Evolutionary conservation across 64 coral and sea anemone species (phyloP), one percentile per base, ranked within the genome.

Genomic region (Montipora capricornis): DNA sequence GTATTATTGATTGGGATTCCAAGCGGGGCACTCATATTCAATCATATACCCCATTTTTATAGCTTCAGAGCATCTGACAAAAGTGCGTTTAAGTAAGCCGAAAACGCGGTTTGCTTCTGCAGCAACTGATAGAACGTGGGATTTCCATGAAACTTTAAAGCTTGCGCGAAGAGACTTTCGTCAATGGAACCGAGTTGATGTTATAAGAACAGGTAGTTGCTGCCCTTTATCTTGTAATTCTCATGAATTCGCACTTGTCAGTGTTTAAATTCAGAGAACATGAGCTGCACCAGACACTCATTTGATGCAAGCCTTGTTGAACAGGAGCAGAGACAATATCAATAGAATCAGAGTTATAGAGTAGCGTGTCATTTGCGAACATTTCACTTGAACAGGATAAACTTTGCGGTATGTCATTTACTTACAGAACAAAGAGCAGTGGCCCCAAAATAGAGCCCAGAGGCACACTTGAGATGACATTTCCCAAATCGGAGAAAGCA

Each of bases 1-100:
- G 44, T 89, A 89, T 89, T 78, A 74, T 10, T 89, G 87, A 44
- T 79, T 55, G 50, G 74, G 87, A 22, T 78, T 89, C 75, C 75
- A 89, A 11, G 29, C 50, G 8, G 73, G 74, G 26, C 73, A 85
- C 59, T 1, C 82, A 85, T 85, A 85, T 71, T 85, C 82, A 71
- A 85, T 45, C 47, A 17, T 85, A 37, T 85, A 85, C 59, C 82
- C 58, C 9, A 47, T 85, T 71, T 68, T 66, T 68, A 85, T 47
- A 85, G 82, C 60, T 20, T 85, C 60, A 68, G 58, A 17, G 45
- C 58, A 64, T 64, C 60, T 4, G 14, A 6, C 60, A 64, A 64
- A 64, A 64, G 3, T 64, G 60, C 60, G 13, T 64, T 64, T 64
- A 64, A 64, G 60, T 64, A 64, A 64, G 60, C 60, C 13, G 3